These are phyloP conservation scores for Threskiornis aethiopicus DNA, from an alignment of 2,797 vertebrate species.

Conservation along the genomic window DNA sequence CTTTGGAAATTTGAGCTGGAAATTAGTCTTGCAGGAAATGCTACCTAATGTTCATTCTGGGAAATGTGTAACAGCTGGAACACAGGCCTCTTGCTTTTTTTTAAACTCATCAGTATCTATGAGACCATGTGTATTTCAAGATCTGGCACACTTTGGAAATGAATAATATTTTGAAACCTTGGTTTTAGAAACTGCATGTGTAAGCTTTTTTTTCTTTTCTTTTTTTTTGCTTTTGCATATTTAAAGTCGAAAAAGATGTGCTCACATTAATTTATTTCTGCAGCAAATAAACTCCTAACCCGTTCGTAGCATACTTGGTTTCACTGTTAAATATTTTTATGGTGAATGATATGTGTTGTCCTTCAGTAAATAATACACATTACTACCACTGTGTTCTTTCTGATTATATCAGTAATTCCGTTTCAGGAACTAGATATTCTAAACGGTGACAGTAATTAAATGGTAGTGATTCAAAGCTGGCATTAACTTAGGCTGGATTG, in stretches of 20 bases:
- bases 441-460: neutral
- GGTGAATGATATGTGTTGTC: neutral
- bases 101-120: neutral
- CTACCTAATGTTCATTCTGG: conserved; percentile 29
- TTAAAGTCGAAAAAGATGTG: neutral
- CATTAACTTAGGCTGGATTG: neutral
- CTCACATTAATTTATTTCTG: neutral
- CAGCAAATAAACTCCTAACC: neutral
- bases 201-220: neutral
- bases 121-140: neutral
- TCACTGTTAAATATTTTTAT: neutral
- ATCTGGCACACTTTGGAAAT: neutral
- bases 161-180: neutral
- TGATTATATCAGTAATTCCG: neutral
- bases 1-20: conserved; percentile 21
- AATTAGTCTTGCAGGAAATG: conserved; percentile 15
- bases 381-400: neutral
- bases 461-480: neutral
- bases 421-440: neutral
- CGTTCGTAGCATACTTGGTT: neutral
- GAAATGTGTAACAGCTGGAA: conserved; percentile 15
- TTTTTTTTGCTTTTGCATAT: neutral
- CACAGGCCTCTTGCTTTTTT: neutral
- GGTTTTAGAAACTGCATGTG: neutral
- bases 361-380: neutral